A percentile compares a stretch with the other conserved stretches of the same genome.
phyloP scores from a whole-genome alignment of 2,888 invertebrate species.

The Drosophila demipolita region DNA sequence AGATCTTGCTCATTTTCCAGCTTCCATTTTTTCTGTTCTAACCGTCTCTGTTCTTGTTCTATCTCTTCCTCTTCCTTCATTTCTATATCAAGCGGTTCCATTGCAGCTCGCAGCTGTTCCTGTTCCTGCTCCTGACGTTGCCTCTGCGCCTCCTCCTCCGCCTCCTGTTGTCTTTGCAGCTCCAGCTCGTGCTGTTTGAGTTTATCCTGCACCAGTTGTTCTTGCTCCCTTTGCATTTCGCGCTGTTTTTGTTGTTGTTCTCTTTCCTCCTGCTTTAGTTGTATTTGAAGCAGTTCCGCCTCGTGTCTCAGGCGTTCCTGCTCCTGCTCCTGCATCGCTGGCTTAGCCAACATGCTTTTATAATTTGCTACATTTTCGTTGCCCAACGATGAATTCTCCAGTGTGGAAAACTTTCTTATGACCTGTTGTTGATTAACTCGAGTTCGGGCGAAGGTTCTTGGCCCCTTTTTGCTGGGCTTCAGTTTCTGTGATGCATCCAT shows the following conservation, averaged over 20 bases:
- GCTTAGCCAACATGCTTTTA: slow-evolving; percentile 6
- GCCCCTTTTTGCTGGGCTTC: slow-evolving; percentile 4
- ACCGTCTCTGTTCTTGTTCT: background rate
- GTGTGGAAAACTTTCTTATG: background rate
- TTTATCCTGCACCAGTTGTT: slow-evolving; percentile 10
- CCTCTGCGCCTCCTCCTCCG: background rate
- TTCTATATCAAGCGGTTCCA: background rate
- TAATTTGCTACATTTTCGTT: slow-evolving; percentile 2
- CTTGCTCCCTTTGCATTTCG: background rate
- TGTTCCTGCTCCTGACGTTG: slow-evolving; percentile 3
- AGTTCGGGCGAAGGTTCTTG: background rate
- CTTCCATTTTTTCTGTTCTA: slow-evolving; percentile 5
- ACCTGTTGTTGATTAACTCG: slow-evolving; percentile 9
- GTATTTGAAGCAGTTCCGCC: background rate
- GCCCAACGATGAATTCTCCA: background rate
- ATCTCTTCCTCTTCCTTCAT: slow-evolving; percentile 20
- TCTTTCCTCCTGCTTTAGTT: slow-evolving; percentile 14
- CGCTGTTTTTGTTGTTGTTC: background rate
- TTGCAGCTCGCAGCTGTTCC: background rate
- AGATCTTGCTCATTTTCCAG: slow-evolving; percentile 6
- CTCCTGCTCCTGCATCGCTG: slow-evolving; percentile 6
- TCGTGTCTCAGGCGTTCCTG: background rate
- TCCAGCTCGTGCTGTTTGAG: slow-evolving; percentile 2
- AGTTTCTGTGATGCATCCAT: background rate
- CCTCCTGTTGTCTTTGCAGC: background rate